Evolutionary conservation across 2,888 invertebrate species (phyloP), one percentile per base, ranked within the genome.

Genomic region (Tromatobia lineatoria): DNA sequence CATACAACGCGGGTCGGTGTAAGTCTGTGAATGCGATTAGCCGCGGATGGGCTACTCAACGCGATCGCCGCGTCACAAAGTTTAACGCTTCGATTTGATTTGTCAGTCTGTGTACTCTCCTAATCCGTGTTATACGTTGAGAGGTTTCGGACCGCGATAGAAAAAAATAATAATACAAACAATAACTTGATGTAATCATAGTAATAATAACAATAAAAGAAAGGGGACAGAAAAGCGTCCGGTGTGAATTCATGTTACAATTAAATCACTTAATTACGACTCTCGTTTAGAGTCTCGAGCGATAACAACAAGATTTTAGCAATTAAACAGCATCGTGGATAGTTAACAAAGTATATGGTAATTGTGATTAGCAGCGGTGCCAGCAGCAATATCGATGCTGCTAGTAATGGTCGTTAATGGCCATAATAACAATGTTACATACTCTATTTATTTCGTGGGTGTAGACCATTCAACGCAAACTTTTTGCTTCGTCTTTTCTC

Each of bases 51-150:
- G 34, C 67, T 57, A 74, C 23, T 83, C 76, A 82, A 87, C 80
- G 88, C 83, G 80, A 87, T 82, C 88, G 86, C 77, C 87, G 87
- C 88, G 87, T 89, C 86, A 89, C 89, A 88, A 88, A 88, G 80
- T 88, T 82, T 80, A 90, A 92, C 90, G 91, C 90, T 92, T 92
- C 91, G 92, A 93, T 92, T 92, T 91, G 83, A 73, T 86, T 90
- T 90, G 87, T 93, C 93, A 93, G 93, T 93, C 93, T 93, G 91
- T 78, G 75, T 93, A 91, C 92, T 93, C 93, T 93, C 92, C 91
- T 91, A 90, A 91, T 91, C 90, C 91, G 88, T 88, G 90, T 66
- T 47, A 61, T 59, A 76, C 64, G 69, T 73, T 76, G 75, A 82
- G 74, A 67, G 83, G 75, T 77, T 74, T 54, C 85, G 76, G 80